A percentile compares a stretch with the other conserved stretches of the same genome.
Evolutionary conservation across 2,113 vertebrate genomes (phyloP).

Genomic region (Halichoeres trimaculatus): DNA sequence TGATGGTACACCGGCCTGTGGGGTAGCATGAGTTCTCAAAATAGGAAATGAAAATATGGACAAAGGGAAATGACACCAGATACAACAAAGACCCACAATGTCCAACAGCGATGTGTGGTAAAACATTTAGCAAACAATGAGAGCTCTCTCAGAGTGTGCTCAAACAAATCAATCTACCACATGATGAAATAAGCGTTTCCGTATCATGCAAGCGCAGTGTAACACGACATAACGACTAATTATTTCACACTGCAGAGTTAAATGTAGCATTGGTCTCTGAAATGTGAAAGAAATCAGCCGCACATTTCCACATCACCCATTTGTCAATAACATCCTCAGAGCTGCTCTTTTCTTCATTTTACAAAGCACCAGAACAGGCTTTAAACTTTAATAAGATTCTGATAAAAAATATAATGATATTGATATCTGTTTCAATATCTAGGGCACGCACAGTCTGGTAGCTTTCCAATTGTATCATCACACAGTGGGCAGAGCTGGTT

Average conservation of each 20-base stretch:
- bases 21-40: conserved; percentile 18
- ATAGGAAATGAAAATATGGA: conserved; percentile 71
- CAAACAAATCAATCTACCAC: neutral
- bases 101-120: neutral
- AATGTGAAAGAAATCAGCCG: neutral
- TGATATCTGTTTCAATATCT: too few species aligned
- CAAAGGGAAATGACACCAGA: conserved; percentile 66
- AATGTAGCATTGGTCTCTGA: neutral
- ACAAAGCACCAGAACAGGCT: too few species aligned
- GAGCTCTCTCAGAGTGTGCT: neutral
- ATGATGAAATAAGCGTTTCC: neutral
- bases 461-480: too few species aligned
- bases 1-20: neutral
- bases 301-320: neutral
- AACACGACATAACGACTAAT: neutral
- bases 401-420: too few species aligned
- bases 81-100: conserved; percentile 22
- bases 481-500: too few species aligned
- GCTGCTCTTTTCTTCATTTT: too few species aligned
- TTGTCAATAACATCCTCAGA: too few species aligned
- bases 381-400: too few species aligned
- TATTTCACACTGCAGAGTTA: neutral
- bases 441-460: too few species aligned
- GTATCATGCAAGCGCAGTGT: neutral
- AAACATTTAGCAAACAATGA: neutral